These are phyloP conservation scores for Pagetopsis macropterus DNA, from an alignment of 2,797 vertebrate genomes.

Conservation along the genomic window DNA sequence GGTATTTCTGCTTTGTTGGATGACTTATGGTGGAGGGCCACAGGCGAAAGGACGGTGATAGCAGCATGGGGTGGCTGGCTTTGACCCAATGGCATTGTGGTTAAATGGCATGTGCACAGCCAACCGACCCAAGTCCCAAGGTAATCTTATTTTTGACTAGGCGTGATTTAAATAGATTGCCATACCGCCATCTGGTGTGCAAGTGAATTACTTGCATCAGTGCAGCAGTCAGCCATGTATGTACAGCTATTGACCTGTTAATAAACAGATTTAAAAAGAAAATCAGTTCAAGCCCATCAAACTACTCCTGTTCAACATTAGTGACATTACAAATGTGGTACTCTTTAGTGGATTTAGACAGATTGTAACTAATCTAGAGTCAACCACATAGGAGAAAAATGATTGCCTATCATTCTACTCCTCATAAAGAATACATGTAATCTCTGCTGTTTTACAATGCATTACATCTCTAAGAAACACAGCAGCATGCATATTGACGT, in stretches of 20 bases:
- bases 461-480: not conserved
- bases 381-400: not conserved
- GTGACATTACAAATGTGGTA: constrained; percentile 3
- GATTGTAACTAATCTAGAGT: not conserved
- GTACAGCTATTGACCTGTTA: constrained; percentile 5
- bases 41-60: constrained; percentile 18
- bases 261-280: constrained; percentile 22
- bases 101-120: constrained; percentile 50
- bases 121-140: constrained; percentile 30
- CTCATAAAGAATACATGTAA: not conserved
- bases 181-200: constrained; percentile 74
- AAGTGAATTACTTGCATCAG: constrained; percentile 51
- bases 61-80: constrained; percentile 52
- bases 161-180: constrained; percentile 54
- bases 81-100: constrained; percentile 52
- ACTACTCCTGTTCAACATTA: not conserved
- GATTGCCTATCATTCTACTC: not conserved
- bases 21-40: constrained; percentile 28
- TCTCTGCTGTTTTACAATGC: not conserved
- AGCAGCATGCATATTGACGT: not conserved
- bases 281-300: not conserved
- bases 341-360: not conserved
- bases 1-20: constrained; percentile 7
- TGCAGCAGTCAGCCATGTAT: constrained; percentile 11
- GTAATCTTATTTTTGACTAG: constrained; percentile 48